These are phyloP conservation scores for Fistularia commersonii DNA, from an alignment of 2,797 vertebrate species.

Conservation along the genomic window DNA sequence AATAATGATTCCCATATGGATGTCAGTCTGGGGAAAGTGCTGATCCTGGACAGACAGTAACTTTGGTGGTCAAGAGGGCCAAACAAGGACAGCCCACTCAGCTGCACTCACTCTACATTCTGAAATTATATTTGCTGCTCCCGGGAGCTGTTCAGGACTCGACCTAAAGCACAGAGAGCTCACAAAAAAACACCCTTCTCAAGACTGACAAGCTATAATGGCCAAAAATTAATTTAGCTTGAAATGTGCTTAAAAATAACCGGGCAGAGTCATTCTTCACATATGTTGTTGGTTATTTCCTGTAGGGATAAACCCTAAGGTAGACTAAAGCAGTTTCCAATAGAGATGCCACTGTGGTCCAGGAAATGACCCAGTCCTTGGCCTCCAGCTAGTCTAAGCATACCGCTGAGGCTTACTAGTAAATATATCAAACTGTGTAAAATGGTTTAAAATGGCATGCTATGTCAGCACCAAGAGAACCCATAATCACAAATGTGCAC, in stretches of 20 bases:
- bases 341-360: slow-evolving; percentile 50
- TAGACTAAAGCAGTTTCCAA: slow-evolving; percentile 50
- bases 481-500: slow-evolving; percentile 19
- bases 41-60: slow-evolving; percentile 32
- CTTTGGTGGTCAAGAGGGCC: slow-evolving; percentile 32
- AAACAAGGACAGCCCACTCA: slow-evolving; percentile 23
- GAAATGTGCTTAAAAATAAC: slow-evolving; percentile 40
- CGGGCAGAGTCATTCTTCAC: slow-evolving; percentile 27
- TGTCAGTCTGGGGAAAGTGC: slow-evolving; percentile 38
- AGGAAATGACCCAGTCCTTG: slow-evolving; percentile 68
- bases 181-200: slow-evolving; percentile 41
- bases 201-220: slow-evolving; percentile 46
- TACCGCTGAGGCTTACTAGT: slow-evolving; percentile 50
- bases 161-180: slow-evolving; percentile 28
- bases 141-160: slow-evolving; percentile 35
- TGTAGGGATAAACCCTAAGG: slow-evolving; percentile 30
- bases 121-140: slow-evolving; percentile 29
- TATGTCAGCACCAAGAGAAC: slow-evolving; percentile 39
- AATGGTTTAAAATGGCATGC: slow-evolving; percentile 48
- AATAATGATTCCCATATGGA: slow-evolving; percentile 23
- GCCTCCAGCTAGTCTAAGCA: slow-evolving; percentile 53
- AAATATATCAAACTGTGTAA: slow-evolving; percentile 65
- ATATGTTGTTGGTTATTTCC: slow-evolving; percentile 65
- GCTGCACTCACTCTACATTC: slow-evolving; percentile 19
- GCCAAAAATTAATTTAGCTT: slow-evolving; percentile 41